These are phyloP conservation scores for Botia almorhae DNA, from an alignment of 2,797 vertebrate species.

Conservation along the genomic window DNA sequence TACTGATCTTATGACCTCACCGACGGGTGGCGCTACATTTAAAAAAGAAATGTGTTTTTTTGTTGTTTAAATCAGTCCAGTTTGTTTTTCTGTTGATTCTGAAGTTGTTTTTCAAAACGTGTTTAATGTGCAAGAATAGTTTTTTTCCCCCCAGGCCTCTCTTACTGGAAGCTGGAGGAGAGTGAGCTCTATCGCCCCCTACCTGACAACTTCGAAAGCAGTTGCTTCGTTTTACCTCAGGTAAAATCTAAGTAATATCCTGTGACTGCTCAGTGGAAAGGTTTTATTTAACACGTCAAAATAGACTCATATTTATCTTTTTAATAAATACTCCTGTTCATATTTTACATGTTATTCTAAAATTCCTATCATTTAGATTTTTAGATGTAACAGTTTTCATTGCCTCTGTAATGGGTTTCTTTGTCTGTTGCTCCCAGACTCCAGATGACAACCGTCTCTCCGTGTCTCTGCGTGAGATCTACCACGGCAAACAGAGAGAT, in stretches of 20 bases:
- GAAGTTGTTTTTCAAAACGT: background rate
- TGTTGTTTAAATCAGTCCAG: background rate
- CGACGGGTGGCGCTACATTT: background rate
- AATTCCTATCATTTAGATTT: too few species aligned
- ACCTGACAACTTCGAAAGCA: slow-evolving; percentile 83
- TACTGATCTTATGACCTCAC: background rate
- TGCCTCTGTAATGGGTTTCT: background rate
- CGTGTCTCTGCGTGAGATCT: slow-evolving; percentile 88
- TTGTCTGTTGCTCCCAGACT: slow-evolving; percentile 67
- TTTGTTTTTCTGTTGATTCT: background rate
- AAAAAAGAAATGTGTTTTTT: background rate
- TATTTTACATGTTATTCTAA: too few species aligned
- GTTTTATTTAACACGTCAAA: too few species aligned
- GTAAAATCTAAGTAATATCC: slow-evolving; percentile 61
- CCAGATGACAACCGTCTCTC: slow-evolving; percentile 74
- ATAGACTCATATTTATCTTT: too few species aligned
- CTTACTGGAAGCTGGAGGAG: slow-evolving; percentile 90
- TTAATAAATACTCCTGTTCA: too few species aligned
- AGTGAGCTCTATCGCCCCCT: slow-evolving; percentile 84
- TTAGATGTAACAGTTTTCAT: background rate
- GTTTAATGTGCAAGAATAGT: too few species aligned
- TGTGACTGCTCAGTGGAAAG: too few species aligned
- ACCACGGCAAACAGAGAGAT: slow-evolving; percentile 84
- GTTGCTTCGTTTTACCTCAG: slow-evolving; percentile 69
- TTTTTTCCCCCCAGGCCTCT: slow-evolving; percentile 73